Evolutionary conservation across 2,113 vertebrate species (phyloP).

Genomic region (Catharus minimus): DNA sequence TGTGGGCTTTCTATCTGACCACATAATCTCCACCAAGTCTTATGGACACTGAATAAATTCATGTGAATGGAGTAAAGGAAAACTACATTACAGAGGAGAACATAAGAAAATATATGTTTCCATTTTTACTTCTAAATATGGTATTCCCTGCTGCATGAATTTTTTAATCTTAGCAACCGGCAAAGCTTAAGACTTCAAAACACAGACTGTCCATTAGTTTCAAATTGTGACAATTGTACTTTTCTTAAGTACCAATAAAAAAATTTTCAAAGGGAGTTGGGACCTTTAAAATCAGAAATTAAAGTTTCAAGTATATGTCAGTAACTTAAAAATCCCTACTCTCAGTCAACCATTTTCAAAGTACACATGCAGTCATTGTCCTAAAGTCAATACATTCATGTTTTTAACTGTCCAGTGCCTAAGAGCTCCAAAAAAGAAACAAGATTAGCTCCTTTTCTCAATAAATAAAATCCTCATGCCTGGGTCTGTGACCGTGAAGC

Average conservation of each 20-base stretch:
- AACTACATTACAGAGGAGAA: not conserved
- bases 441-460: not conserved
- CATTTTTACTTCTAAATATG: not conserved
- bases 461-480: not conserved
- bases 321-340: not conserved
- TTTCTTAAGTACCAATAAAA: not conserved
- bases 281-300: not conserved
- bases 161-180: not conserved
- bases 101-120: not conserved
- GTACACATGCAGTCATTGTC: rapidly evolving
- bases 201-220: not conserved
- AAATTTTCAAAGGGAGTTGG: not conserved
- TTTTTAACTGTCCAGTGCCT: not conserved
- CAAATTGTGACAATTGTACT: not conserved
- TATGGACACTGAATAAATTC: not conserved
- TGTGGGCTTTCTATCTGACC: not conserved
- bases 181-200: not conserved
- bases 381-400: not conserved
- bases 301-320: not conserved
- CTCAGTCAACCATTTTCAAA: not conserved
- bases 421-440: not conserved
- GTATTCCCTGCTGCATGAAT: not conserved
- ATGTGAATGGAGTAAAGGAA: not conserved
- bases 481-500: not conserved
- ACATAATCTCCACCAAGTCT: not conserved